Evolutionary conservation across 2,888 invertebrate species (phyloP), one percentile per base, ranked within the genome.

Genomic region (Rhagophthalmus giganteus): DNA sequence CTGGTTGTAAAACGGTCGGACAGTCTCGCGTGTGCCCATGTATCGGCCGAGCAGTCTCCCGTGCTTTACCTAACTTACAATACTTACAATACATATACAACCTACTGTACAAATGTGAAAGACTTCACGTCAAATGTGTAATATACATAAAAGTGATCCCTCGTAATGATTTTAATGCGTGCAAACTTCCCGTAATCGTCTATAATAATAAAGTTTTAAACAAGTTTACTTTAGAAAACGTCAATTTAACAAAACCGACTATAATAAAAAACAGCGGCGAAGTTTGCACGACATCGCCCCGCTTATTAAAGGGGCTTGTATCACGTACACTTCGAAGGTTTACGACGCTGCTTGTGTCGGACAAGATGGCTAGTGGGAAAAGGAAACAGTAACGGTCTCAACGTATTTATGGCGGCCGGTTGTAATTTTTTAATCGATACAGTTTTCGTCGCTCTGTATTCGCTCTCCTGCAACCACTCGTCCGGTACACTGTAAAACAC

Each of bases 391-490:
- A 79, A 77, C 48, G 79, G 79, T 66, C 76, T 79, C 14, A 83
- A 72, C 20, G 71, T 62, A 59, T 78, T 79, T 68, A 81, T 81
- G 8, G 79, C 76, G 53, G 74, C 70, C 6, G 75, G 74, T 5
- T 80, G 73, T 56, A 83, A 72, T 41, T 72, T 63, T 2, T 79
- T 74, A 45, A 84, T 81, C 66, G 81, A 78, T 28, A 86, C 79
- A 26, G 78, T 75, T 74, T 85, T 86, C 55, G 81, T 79, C 41
- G 81, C 78, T 64, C 78, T 79, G 70, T 83, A 83, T 54, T 84
- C 83, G 70, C 83, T 81, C 73, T 89, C 90, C 0, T 84, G 78
- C 58, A 93, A 80, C 94, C 94, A 94, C 70, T 90, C 88, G 74
- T 94, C 92, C 11, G 88, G 86, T 72, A 91, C 76, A 68, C 93